Evolutionary conservation across 2,797 vertebrate genomes (phyloP), one percentile per base, ranked within the genome.

Genomic region (Botia almorhae): DNA sequence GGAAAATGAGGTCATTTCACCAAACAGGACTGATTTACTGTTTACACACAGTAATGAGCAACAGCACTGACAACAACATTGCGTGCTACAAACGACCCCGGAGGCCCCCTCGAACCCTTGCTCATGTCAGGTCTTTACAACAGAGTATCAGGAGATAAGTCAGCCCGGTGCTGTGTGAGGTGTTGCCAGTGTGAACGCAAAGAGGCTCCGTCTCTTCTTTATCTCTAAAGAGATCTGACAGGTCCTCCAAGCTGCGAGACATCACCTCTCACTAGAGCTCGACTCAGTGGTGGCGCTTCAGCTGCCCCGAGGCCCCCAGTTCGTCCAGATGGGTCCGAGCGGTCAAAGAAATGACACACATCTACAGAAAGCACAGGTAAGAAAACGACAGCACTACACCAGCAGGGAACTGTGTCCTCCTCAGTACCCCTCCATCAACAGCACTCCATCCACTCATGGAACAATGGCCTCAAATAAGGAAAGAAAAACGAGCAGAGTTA

Each of bases 141-240:
- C 36, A 33, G 39, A 26, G 23, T 67, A 83, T 74, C 51, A 73
- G 55, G 65, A 43, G 64, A 67, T 39, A n/a, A 76, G 74, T 56
- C 12, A 74, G 33, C 3, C 29, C 70, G 43, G 64, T 76, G 55
- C 43, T 60, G 63, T 85, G 76, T 64, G 76, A 83, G 79, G 78
- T 65, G 69, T 51, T 26, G 69, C 70, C 63, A 4, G 70, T 29
- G 1, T 50, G 67, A 84, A 77, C 51, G 56, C 56, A 74, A 58
- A 74, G 69, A 68, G 77, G 69, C 69, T 63, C 33, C 78, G 78
- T 76, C 65, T 78, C 26, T 71, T 65, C 58, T 69, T 85, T 29
- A 76, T 69, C 78, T 82, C 85, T 65, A 82, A 88, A 82, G 50
- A 48, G 85, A 85, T 78, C 63, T 80, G 74, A 87, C 81, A 86